Percentiles rank a stretch among this genome's conserved stretches.
phyloP scores from a whole-genome alignment of 1,140 invertebrate genomes.

The Himalopsyche phryganea region DNA sequence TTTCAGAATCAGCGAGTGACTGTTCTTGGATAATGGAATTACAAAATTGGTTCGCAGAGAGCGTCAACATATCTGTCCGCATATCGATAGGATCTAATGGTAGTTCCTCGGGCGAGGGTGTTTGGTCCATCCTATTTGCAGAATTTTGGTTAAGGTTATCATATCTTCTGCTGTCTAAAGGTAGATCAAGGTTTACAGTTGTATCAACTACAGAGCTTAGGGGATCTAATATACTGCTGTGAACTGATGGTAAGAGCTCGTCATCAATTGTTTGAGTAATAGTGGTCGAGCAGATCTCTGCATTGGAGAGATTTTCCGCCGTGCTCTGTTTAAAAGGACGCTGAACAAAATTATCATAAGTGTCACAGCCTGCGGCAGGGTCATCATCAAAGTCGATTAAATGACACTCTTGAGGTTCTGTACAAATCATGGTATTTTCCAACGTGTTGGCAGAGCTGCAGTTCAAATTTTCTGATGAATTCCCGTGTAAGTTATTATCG shows the following conservation, averaged over 20 bases:
- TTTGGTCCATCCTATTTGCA: slow-evolving; percentile 62
- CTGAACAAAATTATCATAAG: slow-evolving; percentile 24
- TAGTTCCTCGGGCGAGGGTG: slow-evolving; percentile 76
- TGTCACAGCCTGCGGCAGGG: background rate
- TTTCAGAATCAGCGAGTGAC: slow-evolving; percentile 52
- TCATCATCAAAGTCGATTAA: slow-evolving; percentile 9
- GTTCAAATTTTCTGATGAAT: background rate
- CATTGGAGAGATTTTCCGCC: slow-evolving; percentile 32
- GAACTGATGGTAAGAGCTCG: slow-evolving; percentile 51
- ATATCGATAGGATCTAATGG: slow-evolving; percentile 67
- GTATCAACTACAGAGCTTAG: slow-evolving; percentile 52
- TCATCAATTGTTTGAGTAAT: slow-evolving; percentile 39
- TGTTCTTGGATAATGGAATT: slow-evolving; percentile 44
- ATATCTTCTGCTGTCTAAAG: slow-evolving; percentile 48
- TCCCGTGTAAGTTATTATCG: background rate
- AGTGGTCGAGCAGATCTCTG: slow-evolving; percentile 17
- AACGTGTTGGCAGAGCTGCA: background rate
- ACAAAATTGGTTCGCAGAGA: slow-evolving; percentile 43
- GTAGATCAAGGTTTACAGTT: slow-evolving; percentile 58
- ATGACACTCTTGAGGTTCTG: background rate
- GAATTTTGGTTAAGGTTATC: slow-evolving; percentile 42
- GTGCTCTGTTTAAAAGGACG: slow-evolving; percentile 28
- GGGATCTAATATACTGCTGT: slow-evolving; percentile 52
- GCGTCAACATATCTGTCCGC: slow-evolving; percentile 51
- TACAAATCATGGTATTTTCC: slow-evolving; percentile 1